Evolutionary conservation across 2,888 invertebrate species (phyloP).

Genomic region (Netelia fuscicornis): DNA sequence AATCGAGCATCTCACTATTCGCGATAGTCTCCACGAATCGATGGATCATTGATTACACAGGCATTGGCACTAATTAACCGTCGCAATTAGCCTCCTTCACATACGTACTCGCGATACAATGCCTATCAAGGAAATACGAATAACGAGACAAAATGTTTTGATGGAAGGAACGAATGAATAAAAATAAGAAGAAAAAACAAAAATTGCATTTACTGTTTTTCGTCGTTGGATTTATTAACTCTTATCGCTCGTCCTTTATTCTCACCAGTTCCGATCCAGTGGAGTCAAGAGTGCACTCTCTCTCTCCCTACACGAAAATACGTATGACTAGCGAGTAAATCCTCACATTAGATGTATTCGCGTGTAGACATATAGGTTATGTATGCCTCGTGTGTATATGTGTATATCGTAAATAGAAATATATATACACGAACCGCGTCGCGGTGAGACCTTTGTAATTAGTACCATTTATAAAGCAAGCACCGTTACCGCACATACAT

Average conservation of each 20-base stretch:
- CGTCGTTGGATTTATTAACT: slow-evolving; percentile 39
- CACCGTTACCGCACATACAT: slow-evolving; percentile 73
- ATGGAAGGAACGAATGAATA: slow-evolving; percentile 7
- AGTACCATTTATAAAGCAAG: slow-evolving; percentile 79
- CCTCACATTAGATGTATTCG: slow-evolving; percentile 58
- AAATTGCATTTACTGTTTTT: slow-evolving; percentile 50
- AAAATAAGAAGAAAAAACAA: slow-evolving; percentile 25
- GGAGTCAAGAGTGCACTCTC: slow-evolving; percentile 28
- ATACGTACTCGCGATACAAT: slow-evolving; percentile 34
- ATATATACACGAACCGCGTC: slow-evolving; percentile 6
- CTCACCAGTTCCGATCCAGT: slow-evolving; percentile 48
- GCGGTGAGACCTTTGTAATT: slow-evolving; percentile 80
- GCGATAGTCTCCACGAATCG: background rate
- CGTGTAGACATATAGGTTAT: slow-evolving; percentile 38
- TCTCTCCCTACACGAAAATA: background rate
- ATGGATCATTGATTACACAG: slow-evolving; percentile 38
- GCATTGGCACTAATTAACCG: slow-evolving; percentile 61
- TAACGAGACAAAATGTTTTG: slow-evolving; percentile 40
- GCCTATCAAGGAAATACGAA: slow-evolving; percentile 33
- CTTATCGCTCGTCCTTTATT: slow-evolving; percentile 40
- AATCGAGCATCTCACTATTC: too few species aligned
- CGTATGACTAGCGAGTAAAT: slow-evolving; percentile 32
- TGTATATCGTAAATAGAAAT: slow-evolving; percentile 15
- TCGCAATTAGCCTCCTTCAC: slow-evolving; percentile 58
- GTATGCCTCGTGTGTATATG: slow-evolving; percentile 37